Evolutionary conservation across 2,888 invertebrate species (phyloP).

Genomic region (Papilio protenor): DNA sequence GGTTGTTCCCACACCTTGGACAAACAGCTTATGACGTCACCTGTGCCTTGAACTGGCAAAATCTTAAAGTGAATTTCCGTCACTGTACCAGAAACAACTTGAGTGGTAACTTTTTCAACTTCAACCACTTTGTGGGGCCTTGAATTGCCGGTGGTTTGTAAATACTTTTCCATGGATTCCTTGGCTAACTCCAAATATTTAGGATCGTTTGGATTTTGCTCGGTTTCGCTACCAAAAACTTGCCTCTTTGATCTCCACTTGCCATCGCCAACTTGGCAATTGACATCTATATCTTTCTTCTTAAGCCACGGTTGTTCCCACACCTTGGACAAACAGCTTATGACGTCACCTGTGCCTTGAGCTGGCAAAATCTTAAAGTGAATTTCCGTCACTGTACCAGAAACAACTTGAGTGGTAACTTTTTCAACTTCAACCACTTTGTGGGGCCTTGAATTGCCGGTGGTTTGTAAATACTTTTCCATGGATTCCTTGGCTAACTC

Average conservation of each 20-base stretch:
- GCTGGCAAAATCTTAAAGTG: constrained; percentile 63
- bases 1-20: constrained; percentile 55
- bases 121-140: constrained; percentile 53
- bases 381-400: constrained; percentile 62
- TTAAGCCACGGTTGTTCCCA: constrained; percentile 56
- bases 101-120: constrained; percentile 62
- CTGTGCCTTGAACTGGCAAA: constrained; percentile 56
- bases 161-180: constrained; percentile 54
- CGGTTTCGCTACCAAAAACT: constrained; percentile 44
- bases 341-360: constrained; percentile 50
- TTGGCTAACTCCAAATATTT: constrained; percentile 53
- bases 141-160: constrained; percentile 46
- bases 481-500: constrained; percentile 56
- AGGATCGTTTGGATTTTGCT: constrained; percentile 51
- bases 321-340: constrained; percentile 55
- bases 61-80: constrained; percentile 61
- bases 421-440: constrained; percentile 58
- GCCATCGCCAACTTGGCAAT: constrained; percentile 46
- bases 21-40: constrained; percentile 54
- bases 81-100: constrained; percentile 70
- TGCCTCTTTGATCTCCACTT: constrained; percentile 43
- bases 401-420: constrained; percentile 71
- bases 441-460: constrained; percentile 45
- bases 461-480: constrained; percentile 50
- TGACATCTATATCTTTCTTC: constrained; percentile 52